These are phyloP conservation scores for Lithosia quadra DNA, from an alignment of 2,888 invertebrate genomes.

Conservation along the genomic window DNA sequence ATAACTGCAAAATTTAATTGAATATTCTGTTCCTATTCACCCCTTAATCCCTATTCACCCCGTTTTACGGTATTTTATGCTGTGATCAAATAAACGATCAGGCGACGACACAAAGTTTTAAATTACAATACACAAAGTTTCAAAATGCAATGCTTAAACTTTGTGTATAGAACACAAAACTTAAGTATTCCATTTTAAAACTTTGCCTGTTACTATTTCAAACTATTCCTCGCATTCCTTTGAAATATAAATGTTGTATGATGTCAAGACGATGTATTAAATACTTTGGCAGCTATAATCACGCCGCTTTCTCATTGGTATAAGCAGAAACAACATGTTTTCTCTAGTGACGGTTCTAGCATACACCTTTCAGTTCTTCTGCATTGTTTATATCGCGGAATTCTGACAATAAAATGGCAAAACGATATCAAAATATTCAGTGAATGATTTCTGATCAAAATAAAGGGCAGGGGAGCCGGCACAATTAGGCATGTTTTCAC, in stretches of 20 bases:
- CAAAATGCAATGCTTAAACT: slow-evolving; percentile 1
- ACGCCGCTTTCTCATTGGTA: not conserved
- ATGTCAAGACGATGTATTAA: not conserved
- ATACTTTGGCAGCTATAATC: not conserved
- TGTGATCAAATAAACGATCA: not conserved
- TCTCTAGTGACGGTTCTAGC: not conserved
- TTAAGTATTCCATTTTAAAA: slow-evolving; percentile 4
- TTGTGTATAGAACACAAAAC: slow-evolving; percentile 1
- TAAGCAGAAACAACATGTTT: not conserved
- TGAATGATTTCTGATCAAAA: not conserved
- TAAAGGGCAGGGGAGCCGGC: not conserved
- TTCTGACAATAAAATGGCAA: not conserved
- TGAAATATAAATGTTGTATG: not conserved
- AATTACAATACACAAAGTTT: slow-evolving; percentile 2
- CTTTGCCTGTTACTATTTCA: not conserved
- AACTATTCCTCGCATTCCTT: not conserved
- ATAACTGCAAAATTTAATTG: no score
- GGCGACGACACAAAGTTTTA: not conserved
- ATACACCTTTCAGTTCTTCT: not conserved
- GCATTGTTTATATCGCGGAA: not conserved
- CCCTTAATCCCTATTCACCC: no score
- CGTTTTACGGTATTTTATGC: no score
- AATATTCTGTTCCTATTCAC: no score
- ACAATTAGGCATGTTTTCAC: not conserved
- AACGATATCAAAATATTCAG: not conserved